Evolutionary conservation across 2,888 invertebrate genomes (phyloP).

Genomic region (Sicus ferrugineus): DNA sequence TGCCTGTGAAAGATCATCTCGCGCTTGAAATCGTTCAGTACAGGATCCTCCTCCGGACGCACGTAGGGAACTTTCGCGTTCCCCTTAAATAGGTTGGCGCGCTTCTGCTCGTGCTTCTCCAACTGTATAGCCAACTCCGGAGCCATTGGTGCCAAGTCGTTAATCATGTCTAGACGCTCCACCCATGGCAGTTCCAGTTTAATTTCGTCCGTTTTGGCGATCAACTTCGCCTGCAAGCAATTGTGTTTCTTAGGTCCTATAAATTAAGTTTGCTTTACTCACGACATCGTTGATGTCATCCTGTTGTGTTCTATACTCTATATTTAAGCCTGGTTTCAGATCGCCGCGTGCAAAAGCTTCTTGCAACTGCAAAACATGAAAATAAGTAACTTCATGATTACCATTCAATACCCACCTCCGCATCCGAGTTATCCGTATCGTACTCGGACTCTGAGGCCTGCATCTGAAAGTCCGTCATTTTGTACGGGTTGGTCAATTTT

Average conservation of each 20-base stretch:
- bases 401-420: slow-evolving; percentile 52
- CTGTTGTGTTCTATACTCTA: slow-evolving; percentile 69
- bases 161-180: slow-evolving; percentile 83
- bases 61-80: slow-evolving; percentile 74
- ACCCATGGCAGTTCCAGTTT: slow-evolving; percentile 81
- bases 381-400: slow-evolving; percentile 4
- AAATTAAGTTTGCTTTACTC: slow-evolving; percentile 59
- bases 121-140: slow-evolving; percentile 83
- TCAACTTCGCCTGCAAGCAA: slow-evolving; percentile 65
- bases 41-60: slow-evolving; percentile 76
- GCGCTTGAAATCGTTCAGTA: slow-evolving; percentile 89
- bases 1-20: slow-evolving; percentile 89
- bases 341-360: slow-evolving; percentile 86
- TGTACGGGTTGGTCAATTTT: background rate
- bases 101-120: slow-evolving; percentile 77
- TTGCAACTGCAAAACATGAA: slow-evolving; percentile 74
- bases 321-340: slow-evolving; percentile 86
- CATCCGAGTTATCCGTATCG: slow-evolving; percentile 58
- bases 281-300: slow-evolving; percentile 77
- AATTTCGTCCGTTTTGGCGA: slow-evolving; percentile 76
- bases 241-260: background rate
- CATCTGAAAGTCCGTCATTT: slow-evolving; percentile 52
- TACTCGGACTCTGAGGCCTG: slow-evolving; percentile 55
- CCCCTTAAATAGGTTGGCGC: slow-evolving; percentile 72
- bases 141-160: slow-evolving; percentile 80